Conservation (phyloP, 2,797 vertebrate species). For the Leptatherina wallacei region DNA sequence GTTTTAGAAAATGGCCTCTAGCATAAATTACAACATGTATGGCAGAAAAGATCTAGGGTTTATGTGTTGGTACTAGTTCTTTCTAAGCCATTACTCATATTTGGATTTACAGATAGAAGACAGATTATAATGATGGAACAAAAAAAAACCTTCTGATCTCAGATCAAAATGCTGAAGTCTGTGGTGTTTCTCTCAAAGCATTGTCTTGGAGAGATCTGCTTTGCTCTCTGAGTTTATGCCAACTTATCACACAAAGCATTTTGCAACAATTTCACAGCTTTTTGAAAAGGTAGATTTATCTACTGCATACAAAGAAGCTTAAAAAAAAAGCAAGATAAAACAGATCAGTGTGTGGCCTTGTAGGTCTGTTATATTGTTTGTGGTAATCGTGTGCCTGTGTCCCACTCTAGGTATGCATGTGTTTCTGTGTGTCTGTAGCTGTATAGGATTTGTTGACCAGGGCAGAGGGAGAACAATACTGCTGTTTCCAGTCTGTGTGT, state of each 20-base stretch:
- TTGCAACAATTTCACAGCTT: slow-evolving; percentile 47
- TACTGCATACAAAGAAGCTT: slow-evolving; percentile 20
- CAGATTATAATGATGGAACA: slow-evolving; percentile 61
- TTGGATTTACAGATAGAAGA: slow-evolving; percentile 57
- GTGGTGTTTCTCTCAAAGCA: slow-evolving; percentile 57
- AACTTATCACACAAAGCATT: slow-evolving; percentile 39
- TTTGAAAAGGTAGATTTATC: slow-evolving; percentile 39
- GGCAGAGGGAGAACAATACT: slow-evolving; percentile 74
- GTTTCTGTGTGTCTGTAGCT: slow-evolving; percentile 55
- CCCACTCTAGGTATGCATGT: slow-evolving; percentile 37
- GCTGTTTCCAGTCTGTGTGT: slow-evolving; percentile 78
- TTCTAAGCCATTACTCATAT: slow-evolving; percentile 50
- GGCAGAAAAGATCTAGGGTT: slow-evolving; percentile 47
- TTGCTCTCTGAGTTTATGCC: slow-evolving; percentile 45
- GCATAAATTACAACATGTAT: slow-evolving; percentile 54
- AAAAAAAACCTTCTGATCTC: slow-evolving; percentile 44
- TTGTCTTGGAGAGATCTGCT: slow-evolving; percentile 38
- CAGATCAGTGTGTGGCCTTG: slow-evolving; percentile 20
- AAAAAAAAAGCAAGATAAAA: slow-evolving; percentile 19
- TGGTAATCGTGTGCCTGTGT: slow-evolving; percentile 27
- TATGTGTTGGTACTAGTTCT: slow-evolving; percentile 44
- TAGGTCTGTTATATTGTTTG: slow-evolving; percentile 24
- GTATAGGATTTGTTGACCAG: slow-evolving; percentile 64
- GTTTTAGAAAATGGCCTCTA: slow-evolving; percentile 67
- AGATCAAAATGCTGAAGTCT: slow-evolving; percentile 52